Percentiles rank a stretch among this genome's conserved stretches.
Conservation (phyloP, 2,797 vertebrate genomes). For the Amblyraja radiata region DNA sequence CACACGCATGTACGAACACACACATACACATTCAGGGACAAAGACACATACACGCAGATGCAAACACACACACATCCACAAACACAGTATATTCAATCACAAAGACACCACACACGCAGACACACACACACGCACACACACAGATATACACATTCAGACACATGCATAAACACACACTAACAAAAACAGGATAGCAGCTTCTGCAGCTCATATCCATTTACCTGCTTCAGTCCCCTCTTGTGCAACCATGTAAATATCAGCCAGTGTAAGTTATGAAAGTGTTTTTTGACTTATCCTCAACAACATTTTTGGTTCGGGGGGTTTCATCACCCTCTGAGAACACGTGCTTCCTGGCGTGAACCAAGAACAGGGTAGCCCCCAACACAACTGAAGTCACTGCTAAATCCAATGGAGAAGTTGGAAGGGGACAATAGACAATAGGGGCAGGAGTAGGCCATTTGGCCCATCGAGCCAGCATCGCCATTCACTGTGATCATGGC, state of each 20-base stretch:
- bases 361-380: neutral
- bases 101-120: too few relatives aligned
- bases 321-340: neutral
- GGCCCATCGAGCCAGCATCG: too few relatives aligned
- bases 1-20: neutral
- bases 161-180: neutral
- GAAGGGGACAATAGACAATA: too few relatives aligned
- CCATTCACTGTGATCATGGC: too few relatives aligned
- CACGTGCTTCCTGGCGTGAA: neutral
- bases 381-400: neutral
- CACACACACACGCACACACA: slow-evolving; percentile 25
- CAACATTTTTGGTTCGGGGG: neutral
- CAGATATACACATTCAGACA: neutral
- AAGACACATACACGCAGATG: too few relatives aligned
- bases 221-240: too few relatives aligned
- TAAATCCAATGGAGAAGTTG: neutral
- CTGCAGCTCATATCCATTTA: neutral
- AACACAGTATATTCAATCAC: too few relatives aligned
- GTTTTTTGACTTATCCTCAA: neutral
- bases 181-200: neutral
- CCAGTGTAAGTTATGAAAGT: neutral
- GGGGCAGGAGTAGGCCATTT: too few relatives aligned
- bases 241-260: neutral
- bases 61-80: neutral
- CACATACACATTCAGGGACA: neutral